Base-by-base conservation (phyloP, 1,140 invertebrate genomes). In the Apolygus lucorum region DNA sequence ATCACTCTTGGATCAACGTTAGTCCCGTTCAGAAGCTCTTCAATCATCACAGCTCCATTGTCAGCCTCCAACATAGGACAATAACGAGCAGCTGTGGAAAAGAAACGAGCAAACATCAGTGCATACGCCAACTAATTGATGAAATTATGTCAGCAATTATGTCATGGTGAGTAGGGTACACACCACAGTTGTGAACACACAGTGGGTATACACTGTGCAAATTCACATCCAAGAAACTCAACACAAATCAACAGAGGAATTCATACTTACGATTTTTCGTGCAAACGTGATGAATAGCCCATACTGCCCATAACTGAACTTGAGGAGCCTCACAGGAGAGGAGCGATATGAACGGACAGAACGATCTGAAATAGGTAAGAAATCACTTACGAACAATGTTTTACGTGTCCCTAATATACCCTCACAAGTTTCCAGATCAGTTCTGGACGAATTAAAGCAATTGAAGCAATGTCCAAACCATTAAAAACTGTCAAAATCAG, bases 251-350 rank as follows among this genome's bases (percentile, higher is more conserved):
- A n/a, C n/a, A n/a, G n/a, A n/a, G n/a, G n/a, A n/a, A n/a, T n/a
- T n/a, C n/a, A n/a, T n/a, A 80, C 82, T 82, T 79, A 88, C 88
- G 84, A 79, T 91, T 91, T 78, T 89, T 90, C 8, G 86, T 87
- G 76, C 88, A 90, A 42, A 92, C 90, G 78, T 92, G 90, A 76
- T 90, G 87, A 73, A 92, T 88, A 0, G 90, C 90, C 90, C 90
- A 92, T 8, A 90, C 84, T 28, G 90, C 89, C 90, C 90, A 92
- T 22, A 92, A 77, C 75, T 91, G 90, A 49, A 91, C 88, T 62
- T 87, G 84, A 75, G 84, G 82, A 68, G 85, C 82, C 68, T 86
- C 83, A 22, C 83, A 84, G 29, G 78, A 76, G 27, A 92, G 77
- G 27, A 92, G 77, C 1, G 88, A 85, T 72, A 90, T 87, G 78